Evolutionary conservation across 1,140 invertebrate genomes (phyloP).

Genomic region (Ladona fulva): DNA sequence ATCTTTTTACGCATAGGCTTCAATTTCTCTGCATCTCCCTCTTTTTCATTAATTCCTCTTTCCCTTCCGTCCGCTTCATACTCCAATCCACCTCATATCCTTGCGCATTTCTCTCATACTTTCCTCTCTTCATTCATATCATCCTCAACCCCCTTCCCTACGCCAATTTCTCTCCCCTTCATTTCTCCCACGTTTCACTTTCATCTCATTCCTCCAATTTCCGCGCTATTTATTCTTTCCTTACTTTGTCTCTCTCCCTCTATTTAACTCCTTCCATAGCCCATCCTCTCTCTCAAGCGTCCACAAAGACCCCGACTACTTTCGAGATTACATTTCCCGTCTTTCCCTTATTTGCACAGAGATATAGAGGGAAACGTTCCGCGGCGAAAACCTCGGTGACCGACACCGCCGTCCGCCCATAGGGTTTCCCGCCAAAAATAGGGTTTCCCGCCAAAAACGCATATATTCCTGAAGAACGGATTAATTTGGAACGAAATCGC

Average conservation of each 20-base stretch:
- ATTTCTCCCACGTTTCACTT: too few relatives aligned
- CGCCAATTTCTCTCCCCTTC: too few relatives aligned
- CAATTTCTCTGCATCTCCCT: too few relatives aligned
- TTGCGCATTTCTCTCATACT: too few relatives aligned
- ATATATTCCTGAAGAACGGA: neutral
- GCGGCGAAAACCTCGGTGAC: neutral
- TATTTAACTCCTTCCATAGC: neutral
- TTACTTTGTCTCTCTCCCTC: neutral
- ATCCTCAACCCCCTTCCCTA: too few relatives aligned
- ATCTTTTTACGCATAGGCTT: too few relatives aligned
- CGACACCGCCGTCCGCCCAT: neutral
- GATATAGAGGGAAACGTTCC: neutral
- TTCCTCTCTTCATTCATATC: too few relatives aligned
- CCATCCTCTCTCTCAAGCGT: neutral
- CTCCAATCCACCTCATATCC: too few relatives aligned
- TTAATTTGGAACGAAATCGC: conserved; percentile 7
- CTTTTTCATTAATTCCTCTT: too few relatives aligned
- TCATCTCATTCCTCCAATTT: neutral
- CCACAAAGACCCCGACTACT: neutral
- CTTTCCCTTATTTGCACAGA: neutral
- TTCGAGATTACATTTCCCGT: neutral
- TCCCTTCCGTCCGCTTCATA: too few relatives aligned
- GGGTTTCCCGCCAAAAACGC: neutral
- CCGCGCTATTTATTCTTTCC: neutral
- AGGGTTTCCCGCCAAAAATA: neutral